Evolutionary conservation across 2,113 vertebrate species (phyloP).

Genomic region (Heterotis niloticus): DNA sequence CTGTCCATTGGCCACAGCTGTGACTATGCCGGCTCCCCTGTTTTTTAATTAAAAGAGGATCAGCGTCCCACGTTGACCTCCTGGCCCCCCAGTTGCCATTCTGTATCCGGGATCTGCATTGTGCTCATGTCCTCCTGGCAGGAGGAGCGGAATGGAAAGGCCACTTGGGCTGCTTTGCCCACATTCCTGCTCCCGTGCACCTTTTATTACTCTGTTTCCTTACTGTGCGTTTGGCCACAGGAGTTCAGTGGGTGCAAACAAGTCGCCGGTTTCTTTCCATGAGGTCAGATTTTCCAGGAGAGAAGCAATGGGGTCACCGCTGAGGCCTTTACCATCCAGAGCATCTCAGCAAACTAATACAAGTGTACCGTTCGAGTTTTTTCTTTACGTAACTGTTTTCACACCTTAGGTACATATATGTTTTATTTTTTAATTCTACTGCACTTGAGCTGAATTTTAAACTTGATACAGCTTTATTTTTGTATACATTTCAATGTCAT

Average conservation of each 20-base stretch:
- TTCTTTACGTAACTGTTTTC: too few relatives aligned
- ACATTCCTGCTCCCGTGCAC: neutral
- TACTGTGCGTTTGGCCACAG: neutral
- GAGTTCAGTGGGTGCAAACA: neutral
- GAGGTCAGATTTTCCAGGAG: too few relatives aligned
- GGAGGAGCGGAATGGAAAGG: neutral
- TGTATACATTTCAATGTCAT: too few relatives aligned
- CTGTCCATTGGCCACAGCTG: constrained; percentile 39
- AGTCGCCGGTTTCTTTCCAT: neutral
- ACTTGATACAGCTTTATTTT: neutral
- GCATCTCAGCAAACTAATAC: too few relatives aligned
- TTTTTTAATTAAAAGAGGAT: constrained; percentile 52
- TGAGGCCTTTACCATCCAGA: too few relatives aligned
- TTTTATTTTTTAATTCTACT: neutral
- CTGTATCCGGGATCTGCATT: constrained; percentile 42
- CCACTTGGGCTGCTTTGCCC: neutral
- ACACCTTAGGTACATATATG: neutral
- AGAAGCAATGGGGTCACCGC: too few relatives aligned
- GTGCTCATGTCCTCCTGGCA: constrained; percentile 21
- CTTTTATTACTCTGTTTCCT: neutral
- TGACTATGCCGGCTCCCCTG: constrained; percentile 26
- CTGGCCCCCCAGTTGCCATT: neutral
- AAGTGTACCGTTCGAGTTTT: too few relatives aligned
- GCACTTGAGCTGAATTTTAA: neutral
- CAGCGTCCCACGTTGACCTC: constrained; percentile 18